Evolutionary conservation across 1,140 invertebrate species (phyloP), one percentile per base, ranked within the genome.

Genomic region (Elymnias hypermnestra): DNA sequence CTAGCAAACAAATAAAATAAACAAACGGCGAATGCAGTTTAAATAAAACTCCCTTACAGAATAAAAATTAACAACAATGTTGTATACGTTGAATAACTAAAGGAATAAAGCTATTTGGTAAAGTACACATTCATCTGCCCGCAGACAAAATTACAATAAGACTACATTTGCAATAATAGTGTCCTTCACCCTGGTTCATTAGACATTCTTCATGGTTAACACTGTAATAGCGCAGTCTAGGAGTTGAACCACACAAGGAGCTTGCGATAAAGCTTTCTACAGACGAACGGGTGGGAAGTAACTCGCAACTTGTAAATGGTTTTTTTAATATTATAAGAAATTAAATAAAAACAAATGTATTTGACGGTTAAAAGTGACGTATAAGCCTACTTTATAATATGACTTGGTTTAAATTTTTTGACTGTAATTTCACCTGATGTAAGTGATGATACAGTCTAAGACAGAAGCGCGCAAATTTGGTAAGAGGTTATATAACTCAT

Each of bases 121-220:
- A 29, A 29, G 26, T 12, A 10, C 26, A 29, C n/a, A n/a, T n/a
- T 13, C 26, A 29, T 13, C 26, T n/a, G 25, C 25, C 6, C 2
- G 4, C 23, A 29, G 26, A 29, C 26, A 12, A 29, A 29, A 29
- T 13, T n/a, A n/a, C n/a, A n/a, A n/a, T n/a, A n/a, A n/a, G n/a
- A n/a, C 9, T 12, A 4, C 10, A 12, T 12, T 13, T 8, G 26
- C 26, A 29, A 13, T 29, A 29, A 29, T 1, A 12, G 26, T 29
- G 42, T 45, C 22, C 42, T 37, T 37, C 31, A 45, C 22, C 42
- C 42, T 23, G 13, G 22, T 45, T 45, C 42, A 45, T 37, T 45
- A 45, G 22, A 36, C 42, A 36, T 45, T 45, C 42, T 19, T 39
- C 37, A 39, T 39, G 10, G n/a, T 45, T 36, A 45, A 45, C 42